Conservation (phyloP, 1,140 invertebrate genomes). For the Pantala flavescens region DNA sequence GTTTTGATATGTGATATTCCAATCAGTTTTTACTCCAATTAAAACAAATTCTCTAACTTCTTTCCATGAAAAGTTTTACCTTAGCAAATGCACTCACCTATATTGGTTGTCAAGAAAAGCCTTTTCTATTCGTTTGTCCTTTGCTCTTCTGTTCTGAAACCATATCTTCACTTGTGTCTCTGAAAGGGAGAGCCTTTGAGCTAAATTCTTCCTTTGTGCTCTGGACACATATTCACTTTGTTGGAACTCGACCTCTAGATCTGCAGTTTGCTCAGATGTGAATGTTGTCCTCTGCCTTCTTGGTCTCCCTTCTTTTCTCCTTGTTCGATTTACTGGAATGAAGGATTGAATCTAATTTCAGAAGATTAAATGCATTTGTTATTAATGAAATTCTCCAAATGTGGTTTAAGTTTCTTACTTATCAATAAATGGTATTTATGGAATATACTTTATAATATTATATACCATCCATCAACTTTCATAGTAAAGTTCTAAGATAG, state of each 20-base stretch:
- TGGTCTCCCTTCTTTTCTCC: slow-evolving; percentile 73
- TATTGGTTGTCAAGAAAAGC: slow-evolving; percentile 89
- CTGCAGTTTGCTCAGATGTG: slow-evolving; percentile 81
- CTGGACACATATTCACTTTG: slow-evolving; percentile 84
- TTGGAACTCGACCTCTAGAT: slow-evolving; percentile 83
- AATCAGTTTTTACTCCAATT: too few species aligned
- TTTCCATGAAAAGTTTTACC: too few species aligned
- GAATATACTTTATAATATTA: too few species aligned
- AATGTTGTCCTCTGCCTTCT: slow-evolving; percentile 88
- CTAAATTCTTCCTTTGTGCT: slow-evolving; percentile 73
- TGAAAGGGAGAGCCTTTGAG: slow-evolving; percentile 65
- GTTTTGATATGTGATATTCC: too few species aligned
- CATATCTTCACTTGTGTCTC: slow-evolving; percentile 95
- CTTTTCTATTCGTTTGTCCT: slow-evolving; percentile 93
- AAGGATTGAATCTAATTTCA: too few species aligned
- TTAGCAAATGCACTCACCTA: slow-evolving; percentile 44
- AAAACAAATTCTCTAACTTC: too few species aligned
- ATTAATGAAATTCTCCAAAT: too few species aligned
- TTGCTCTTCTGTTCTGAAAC: slow-evolving; percentile 92
- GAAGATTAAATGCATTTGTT: too few species aligned
- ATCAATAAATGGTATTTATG: too few species aligned
- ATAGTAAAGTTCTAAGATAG: too few species aligned
- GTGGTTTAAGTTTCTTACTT: too few species aligned
- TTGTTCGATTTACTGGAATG: slow-evolving; percentile 63
- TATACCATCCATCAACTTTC: too few species aligned